These are phyloP conservation scores for Psittacus erithacus DNA, from an alignment of 2,113 vertebrate species.

Conservation along the genomic window DNA sequence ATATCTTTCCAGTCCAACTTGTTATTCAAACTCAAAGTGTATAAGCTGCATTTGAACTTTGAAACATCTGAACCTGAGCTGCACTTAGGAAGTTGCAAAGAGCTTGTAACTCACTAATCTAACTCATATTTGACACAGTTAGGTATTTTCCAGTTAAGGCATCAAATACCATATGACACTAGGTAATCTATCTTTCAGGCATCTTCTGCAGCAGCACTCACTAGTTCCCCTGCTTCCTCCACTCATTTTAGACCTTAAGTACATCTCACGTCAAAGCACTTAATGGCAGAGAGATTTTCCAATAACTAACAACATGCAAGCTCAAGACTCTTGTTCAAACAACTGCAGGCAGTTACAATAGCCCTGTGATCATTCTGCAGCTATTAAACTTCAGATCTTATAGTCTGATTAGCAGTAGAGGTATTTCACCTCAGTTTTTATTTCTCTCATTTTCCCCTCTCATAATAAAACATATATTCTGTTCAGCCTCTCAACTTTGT, in stretches of 20 bases:
- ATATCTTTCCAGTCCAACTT: constrained; percentile 5
- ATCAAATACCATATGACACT: constrained; percentile 53
- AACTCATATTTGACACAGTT: constrained; percentile 48
- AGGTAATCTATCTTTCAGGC: constrained; percentile 60
- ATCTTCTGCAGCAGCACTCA: constrained; percentile 2
- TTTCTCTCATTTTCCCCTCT: constrained; percentile 24
- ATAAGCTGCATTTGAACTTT: constrained; percentile 43
- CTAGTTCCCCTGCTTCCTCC: constrained; percentile 40
- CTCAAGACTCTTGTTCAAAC: constrained; percentile 41
- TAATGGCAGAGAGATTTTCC: constrained; percentile 58
- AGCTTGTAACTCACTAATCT: constrained; percentile 25
- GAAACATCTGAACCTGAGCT: constrained; percentile 34
- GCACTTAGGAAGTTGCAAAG: constrained; percentile 22
- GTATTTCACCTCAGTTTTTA: constrained; percentile 15
- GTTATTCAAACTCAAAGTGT: constrained; percentile 11
- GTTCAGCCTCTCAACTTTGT: constrained; percentile 2
- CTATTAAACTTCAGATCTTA: constrained; percentile 33
- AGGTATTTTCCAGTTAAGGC: constrained; percentile 58
- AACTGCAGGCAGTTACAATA: constrained; percentile 46
- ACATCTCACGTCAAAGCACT: constrained; percentile 62
- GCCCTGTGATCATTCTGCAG: background rate
- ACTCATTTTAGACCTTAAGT: constrained; percentile 60
- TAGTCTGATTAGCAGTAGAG: background rate
- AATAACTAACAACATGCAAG: constrained; percentile 55
- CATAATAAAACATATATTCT: constrained; percentile 42